phyloP scores from a whole-genome alignment of 1,140 invertebrate genomes.

The Amphibalanus amphitrite region DNA sequence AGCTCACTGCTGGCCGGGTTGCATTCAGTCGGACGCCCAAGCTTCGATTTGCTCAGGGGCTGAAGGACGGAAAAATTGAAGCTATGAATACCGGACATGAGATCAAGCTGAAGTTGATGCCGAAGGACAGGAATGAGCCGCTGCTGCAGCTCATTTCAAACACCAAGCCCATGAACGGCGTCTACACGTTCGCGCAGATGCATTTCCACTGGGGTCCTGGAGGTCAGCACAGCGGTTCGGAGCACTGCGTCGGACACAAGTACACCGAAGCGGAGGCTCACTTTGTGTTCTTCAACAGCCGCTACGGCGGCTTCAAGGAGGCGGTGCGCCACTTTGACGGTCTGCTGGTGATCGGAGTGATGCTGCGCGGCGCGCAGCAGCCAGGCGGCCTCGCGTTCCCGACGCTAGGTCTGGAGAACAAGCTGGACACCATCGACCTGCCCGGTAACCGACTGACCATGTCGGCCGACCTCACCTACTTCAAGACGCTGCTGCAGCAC shows the following conservation, averaged over 20 bases:
- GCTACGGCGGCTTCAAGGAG: slow-evolving; percentile 44
- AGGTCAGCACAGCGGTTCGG: slow-evolving; percentile 33
- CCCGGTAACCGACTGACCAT: too few species aligned
- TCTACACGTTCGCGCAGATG: slow-evolving; percentile 43
- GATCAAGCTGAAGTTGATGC: slow-evolving; percentile 15
- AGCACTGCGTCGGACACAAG: slow-evolving; percentile 45
- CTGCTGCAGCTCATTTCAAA: background rate
- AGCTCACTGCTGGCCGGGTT: slow-evolving; percentile 13
- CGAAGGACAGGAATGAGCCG: background rate
- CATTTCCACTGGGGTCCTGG: slow-evolving; percentile 53
- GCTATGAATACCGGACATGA: slow-evolving; percentile 27
- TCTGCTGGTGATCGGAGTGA: slow-evolving; percentile 51
- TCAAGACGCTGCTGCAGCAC: slow-evolving; percentile 33
- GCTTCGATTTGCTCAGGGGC: slow-evolving; percentile 21
- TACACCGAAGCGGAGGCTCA: slow-evolving; percentile 45
- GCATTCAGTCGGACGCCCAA: slow-evolving; percentile 13
- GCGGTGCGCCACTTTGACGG: slow-evolving; percentile 53
- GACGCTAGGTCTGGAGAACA: background rate
- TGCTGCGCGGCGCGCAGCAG: slow-evolving; percentile 38
- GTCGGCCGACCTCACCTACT: slow-evolving; percentile 10
- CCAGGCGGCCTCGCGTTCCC: too few species aligned
- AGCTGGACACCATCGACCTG: too few species aligned
- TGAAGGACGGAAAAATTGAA: slow-evolving; percentile 14
- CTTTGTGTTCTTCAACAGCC: slow-evolving; percentile 56
- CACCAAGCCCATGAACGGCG: slow-evolving; percentile 23